Evolutionary conservation across 2,888 invertebrate genomes (phyloP), one percentile per base, ranked within the genome.

Genomic region (Ecdyonurus torrentis): DNA sequence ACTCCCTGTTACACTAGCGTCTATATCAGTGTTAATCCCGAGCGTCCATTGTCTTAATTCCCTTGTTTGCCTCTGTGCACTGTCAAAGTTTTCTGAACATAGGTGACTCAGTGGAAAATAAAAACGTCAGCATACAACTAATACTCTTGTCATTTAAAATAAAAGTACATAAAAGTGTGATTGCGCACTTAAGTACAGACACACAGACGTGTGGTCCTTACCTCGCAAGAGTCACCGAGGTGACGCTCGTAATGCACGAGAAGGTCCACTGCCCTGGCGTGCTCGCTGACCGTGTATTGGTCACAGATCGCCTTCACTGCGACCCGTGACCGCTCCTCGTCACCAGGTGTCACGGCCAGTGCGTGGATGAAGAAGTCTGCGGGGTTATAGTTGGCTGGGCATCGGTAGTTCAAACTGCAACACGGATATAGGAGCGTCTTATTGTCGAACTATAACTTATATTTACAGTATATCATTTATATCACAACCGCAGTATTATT

Each of bases 301-400:
- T 91, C 88, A 71, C 90, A 90, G 64, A 91, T 79, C 70, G 80
- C 83, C 70, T 84, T 83, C 22, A 87, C 83, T 0, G 84, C 82
- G 65, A 82, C 80, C 63, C 83, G 80, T 5, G 88, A 87, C 0
- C 83, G 83, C 15, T 82, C 79, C 71, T 92, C 91, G 1, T 83
- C 82, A 2, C 87, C 89, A 0, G 91, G 89, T 23, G 86, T 83
- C 1, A 87, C 79, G 1, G 94, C 91, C 66, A 95, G 74, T 0
- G 87, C 86, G 68, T 88, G 85, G 67, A 96, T 89, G 70, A 91
- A 85, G 76, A 88, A 91, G 72, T 96, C 96, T 0, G 94, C 92
- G 0, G 92, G 91, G 73, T 93, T 95, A 77, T 87, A 93, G 61
- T 86, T 86, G 50, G 81, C 76, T 0, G 93, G 93, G 69, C 90